A percentile compares a stretch with the other conserved stretches of the same genome.
Conservation (phyloP, 2,113 vertebrate species). For the Canis aureus region DNA sequence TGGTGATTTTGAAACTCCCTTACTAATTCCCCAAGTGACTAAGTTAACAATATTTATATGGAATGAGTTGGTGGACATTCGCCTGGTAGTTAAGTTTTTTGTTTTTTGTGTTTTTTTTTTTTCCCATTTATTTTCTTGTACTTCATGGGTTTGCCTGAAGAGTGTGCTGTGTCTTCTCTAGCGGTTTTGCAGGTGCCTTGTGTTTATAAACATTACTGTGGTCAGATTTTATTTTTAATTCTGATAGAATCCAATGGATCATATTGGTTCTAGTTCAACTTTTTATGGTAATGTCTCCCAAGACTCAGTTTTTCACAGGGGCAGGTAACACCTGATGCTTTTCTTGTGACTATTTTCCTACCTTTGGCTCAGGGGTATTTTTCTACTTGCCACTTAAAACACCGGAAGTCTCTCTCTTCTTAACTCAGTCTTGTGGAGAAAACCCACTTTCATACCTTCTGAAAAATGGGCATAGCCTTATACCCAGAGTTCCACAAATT, state of each 20-base stretch:
- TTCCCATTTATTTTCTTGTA: neutral
- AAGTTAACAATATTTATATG: neutral
- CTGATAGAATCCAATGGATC: neutral
- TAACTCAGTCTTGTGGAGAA: neutral
- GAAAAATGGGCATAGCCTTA: neutral
- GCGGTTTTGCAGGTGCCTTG: accelerated
- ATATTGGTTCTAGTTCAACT: neutral
- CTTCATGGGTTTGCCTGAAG: neutral
- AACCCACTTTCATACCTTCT: neutral
- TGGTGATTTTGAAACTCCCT: neutral
- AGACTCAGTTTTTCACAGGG: neutral
- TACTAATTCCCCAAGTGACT: neutral
- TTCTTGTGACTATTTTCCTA: neutral
- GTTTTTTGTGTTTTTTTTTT: neutral
- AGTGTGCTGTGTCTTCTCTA: neutral
- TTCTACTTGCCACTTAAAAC: neutral
- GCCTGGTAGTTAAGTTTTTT: neutral
- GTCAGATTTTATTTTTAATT: neutral
- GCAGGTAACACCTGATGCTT: neutral
- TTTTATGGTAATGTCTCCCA: neutral
- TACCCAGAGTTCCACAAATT: neutral
- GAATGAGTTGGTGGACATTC: neutral
- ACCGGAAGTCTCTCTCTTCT: neutral
- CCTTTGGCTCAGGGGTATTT: accelerated
- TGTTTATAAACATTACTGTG: neutral